phyloP scores from a whole-genome alignment of 1,140 invertebrate genomes.

The Bombyx mori region DNA sequence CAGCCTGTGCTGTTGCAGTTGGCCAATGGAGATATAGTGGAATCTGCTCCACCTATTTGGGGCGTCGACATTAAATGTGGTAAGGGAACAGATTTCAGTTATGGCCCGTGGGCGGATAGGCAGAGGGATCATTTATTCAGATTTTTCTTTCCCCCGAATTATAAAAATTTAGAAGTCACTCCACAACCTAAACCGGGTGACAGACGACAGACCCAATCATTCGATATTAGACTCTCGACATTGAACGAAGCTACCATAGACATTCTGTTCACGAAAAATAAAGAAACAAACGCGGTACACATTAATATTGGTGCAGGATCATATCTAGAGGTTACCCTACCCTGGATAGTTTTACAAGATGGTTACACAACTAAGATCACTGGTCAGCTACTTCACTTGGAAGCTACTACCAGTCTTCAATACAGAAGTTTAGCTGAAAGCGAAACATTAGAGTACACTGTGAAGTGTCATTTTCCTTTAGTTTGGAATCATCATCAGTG shows the following conservation, averaged over 20 bases:
- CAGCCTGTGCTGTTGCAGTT: constrained; percentile 91
- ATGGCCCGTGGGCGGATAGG: constrained; percentile 98
- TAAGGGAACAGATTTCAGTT: constrained; percentile 97
- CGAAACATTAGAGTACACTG: constrained; percentile 94
- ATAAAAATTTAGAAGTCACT: constrained; percentile 82
- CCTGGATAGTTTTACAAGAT: constrained; percentile 88
- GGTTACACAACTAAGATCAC: constrained; percentile 93
- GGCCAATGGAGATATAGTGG: constrained; percentile 93
- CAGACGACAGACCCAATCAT: constrained; percentile 88
- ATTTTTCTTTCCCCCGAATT: constrained; percentile 96
- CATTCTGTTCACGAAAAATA: constrained; percentile 96
- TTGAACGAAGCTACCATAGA: constrained; percentile 94
- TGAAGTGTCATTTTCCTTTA: constrained; percentile 90
- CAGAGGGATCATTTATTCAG: constrained; percentile 96
- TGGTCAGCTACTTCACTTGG: constrained; percentile 92
- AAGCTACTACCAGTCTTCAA: constrained; percentile 94
- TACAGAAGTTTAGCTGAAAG: constrained; percentile 93
- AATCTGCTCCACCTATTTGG: constrained; percentile 93
- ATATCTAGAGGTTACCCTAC: constrained; percentile 95
- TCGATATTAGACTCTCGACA: constrained; percentile 93
- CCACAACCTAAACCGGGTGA: constrained; percentile 88
- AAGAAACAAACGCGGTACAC: constrained; percentile 96
- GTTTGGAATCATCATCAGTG: constrained; percentile 96
- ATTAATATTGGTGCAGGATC: constrained; percentile 94
- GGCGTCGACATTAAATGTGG: constrained; percentile 97